phyloP scores from a whole-genome alignment of 2,797 vertebrate species.

The Heteromormyrus szaboi region DNA sequence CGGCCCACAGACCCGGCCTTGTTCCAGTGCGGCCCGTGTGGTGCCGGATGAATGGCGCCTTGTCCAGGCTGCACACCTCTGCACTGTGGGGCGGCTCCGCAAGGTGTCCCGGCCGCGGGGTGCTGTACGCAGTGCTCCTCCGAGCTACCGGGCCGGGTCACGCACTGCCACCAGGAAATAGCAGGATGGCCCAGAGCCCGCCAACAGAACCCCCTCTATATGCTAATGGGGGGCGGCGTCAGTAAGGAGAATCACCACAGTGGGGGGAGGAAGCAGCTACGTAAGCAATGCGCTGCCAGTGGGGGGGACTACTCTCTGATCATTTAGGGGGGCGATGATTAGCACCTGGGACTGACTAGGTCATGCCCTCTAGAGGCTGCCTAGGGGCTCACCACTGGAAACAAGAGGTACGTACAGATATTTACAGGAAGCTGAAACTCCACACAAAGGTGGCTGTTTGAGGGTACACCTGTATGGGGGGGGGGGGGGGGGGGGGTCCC shows the following conservation, averaged over 20 bases:
- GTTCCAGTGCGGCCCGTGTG: slow-evolving; percentile 27
- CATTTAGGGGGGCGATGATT: slow-evolving; percentile 28
- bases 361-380: background rate
- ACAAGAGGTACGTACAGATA: background rate
- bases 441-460: background rate
- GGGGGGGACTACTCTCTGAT: slow-evolving; percentile 26
- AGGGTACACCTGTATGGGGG: background rate
- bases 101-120: slow-evolving; percentile 40
- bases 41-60: slow-evolving; percentile 52
- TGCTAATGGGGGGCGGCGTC: background rate
- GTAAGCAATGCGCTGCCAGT: background rate
- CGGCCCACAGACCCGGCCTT: slow-evolving; percentile 45
- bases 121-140: background rate
- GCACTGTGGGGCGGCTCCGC: slow-evolving; percentile 23
- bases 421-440: background rate
- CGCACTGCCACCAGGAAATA: slow-evolving; percentile 21
- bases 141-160: slow-evolving; percentile 10
- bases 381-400: background rate
- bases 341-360: slow-evolving; percentile 14
- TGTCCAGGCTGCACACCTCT: slow-evolving; percentile 45
- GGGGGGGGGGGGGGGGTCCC: no score
- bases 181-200: background rate
- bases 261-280: background rate
- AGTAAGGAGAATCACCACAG: background rate
- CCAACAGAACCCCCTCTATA: slow-evolving; percentile 13